These are phyloP conservation scores for Tridacna gigas DNA, from an alignment of 2,888 invertebrate species.

Conservation along the genomic window DNA sequence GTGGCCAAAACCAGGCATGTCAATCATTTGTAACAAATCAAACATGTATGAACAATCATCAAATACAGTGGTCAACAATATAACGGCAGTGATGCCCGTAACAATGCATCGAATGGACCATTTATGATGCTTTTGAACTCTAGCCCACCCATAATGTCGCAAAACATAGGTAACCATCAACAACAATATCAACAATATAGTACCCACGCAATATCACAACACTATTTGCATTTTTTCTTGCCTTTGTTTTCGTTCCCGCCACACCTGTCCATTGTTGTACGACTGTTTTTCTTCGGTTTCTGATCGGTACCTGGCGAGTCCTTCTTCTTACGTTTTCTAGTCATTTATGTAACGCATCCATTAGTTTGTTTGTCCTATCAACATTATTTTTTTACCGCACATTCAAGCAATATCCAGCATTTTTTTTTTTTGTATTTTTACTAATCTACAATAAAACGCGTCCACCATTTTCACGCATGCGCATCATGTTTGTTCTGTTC, in stretches of 20 bases:
- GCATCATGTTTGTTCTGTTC: too few relatives aligned
- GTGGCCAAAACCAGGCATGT: too few relatives aligned
- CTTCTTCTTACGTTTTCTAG: conserved; percentile 1
- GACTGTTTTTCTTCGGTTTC: background rate
- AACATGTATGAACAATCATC: too few relatives aligned
- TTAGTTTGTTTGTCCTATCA: background rate
- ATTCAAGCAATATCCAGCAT: background rate
- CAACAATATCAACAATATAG: too few relatives aligned
- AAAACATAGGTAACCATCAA: too few relatives aligned
- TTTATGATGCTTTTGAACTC: too few relatives aligned
- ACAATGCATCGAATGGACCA: too few relatives aligned
- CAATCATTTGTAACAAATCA: too few relatives aligned
- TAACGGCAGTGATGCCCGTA: too few relatives aligned
- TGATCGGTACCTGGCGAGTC: background rate
- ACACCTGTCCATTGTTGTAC: background rate
- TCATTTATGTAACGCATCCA: background rate
- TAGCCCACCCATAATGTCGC: too few relatives aligned
- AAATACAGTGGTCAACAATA: too few relatives aligned
- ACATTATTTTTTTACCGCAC: background rate
- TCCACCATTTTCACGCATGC: background rate
- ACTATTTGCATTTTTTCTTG: background rate
- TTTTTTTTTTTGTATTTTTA: background rate
- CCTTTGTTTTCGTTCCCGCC: background rate
- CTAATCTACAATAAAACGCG: background rate
- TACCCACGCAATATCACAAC: too few relatives aligned